Evolutionary conservation across 1,140 invertebrate genomes (phyloP).

Genomic region (Zophobas morio): DNA sequence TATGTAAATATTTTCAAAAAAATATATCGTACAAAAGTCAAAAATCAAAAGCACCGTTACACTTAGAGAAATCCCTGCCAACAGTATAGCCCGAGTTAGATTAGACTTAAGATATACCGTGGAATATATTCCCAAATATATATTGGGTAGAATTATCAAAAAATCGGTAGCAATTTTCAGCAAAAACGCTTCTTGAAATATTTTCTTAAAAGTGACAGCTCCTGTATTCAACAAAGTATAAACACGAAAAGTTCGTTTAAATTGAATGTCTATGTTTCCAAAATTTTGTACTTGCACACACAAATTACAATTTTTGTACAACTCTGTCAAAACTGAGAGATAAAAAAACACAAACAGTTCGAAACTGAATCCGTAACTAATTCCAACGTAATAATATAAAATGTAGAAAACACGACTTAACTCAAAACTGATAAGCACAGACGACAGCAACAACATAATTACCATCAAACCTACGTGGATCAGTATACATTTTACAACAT

Average conservation of each 20-base stretch:
- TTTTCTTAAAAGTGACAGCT: background rate
- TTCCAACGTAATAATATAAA: background rate
- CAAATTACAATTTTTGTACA: background rate
- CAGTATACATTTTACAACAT: background rate
- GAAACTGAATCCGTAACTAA: slow-evolving; percentile 6
- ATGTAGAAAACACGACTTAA: background rate
- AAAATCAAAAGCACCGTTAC: background rate
- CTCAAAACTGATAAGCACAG: background rate
- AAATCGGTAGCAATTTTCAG: background rate
- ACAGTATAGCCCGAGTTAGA: background rate
- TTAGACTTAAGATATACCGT: background rate
- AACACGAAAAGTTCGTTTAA: background rate
- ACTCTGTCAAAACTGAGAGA: background rate
- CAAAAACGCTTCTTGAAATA: background rate
- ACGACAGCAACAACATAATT: background rate
- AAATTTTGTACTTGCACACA: background rate
- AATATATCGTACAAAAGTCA: background rate
- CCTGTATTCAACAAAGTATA: background rate
- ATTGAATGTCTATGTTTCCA: background rate
- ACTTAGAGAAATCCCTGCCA: background rate
- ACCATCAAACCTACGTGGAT: background rate
- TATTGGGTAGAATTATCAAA: background rate
- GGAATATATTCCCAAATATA: background rate
- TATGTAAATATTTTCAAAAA: background rate
- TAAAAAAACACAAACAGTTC: slow-evolving; percentile 16